Percentiles rank a stretch among this genome's conserved stretches.
phyloP scores from a whole-genome alignment of 2,888 invertebrate species.

The Andrena camellia region DNA sequence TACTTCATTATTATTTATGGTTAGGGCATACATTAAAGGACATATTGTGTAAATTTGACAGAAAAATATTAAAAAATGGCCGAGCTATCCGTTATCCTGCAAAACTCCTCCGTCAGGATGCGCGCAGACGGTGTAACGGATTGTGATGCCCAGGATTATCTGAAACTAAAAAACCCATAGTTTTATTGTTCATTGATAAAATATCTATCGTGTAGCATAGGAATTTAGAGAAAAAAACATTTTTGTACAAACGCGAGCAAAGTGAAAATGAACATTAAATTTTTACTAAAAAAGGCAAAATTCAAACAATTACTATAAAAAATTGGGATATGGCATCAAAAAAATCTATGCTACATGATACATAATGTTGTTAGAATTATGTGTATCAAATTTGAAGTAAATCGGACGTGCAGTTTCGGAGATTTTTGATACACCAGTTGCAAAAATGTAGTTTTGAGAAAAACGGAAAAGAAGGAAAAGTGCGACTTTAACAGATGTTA shows the following conservation, averaged over 20 bases:
- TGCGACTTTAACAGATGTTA: too few species aligned
- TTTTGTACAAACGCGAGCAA: not conserved
- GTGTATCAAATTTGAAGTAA: too few species aligned
- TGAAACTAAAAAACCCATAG: not conserved
- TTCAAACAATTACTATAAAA: conserved; percentile 6
- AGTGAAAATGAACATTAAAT: conserved; percentile 2
- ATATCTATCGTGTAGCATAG: conserved; percentile 4
- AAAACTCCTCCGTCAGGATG: not conserved
- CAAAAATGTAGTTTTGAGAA: too few species aligned
- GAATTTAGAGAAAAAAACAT: not conserved
- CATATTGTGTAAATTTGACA: not conserved
- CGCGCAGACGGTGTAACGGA: not conserved
- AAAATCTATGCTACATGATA: conserved; percentile 4
- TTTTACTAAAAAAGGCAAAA: not conserved
- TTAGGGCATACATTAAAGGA: too few species aligned
- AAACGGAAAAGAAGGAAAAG: too few species aligned
- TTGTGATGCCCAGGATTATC: conserved; percentile 8
- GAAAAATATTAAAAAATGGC: not conserved
- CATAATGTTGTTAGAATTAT: not conserved
- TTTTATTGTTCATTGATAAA: conserved; percentile 6
- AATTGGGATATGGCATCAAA: conserved; percentile 8
- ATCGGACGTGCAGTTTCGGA: too few species aligned
- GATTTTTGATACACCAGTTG: too few species aligned
- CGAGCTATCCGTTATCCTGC: too few species aligned
- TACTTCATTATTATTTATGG: too few species aligned